Evolutionary conservation across 2,113 vertebrate species (phyloP).

Genomic region (Mus musculus): GRCm39 chr2:94600501-94601000

Average conservation of each 20-base stretch:
- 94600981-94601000: not conserved
- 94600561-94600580: not conserved
- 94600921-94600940: not conserved
- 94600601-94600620: not conserved
- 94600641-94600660: not conserved
- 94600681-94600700: not conserved
- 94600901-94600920: not conserved
- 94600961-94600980: not conserved
- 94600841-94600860: constrained; percentile 20
- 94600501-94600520: not conserved
- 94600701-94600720: not conserved
- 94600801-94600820: not conserved
- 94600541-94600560: not conserved
- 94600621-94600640: not conserved
- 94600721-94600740: not conserved
- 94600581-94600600: not conserved
- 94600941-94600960: not conserved
- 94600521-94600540: not conserved
- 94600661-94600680: not conserved
- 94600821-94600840: not conserved
- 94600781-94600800: not conserved
- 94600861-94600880: not conserved
- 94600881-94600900: not conserved
- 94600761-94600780: not conserved
- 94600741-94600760: not conserved